phyloP scores from a whole-genome alignment of 2,888 invertebrate species.

The Petrolisthes manimaculis region DNA sequence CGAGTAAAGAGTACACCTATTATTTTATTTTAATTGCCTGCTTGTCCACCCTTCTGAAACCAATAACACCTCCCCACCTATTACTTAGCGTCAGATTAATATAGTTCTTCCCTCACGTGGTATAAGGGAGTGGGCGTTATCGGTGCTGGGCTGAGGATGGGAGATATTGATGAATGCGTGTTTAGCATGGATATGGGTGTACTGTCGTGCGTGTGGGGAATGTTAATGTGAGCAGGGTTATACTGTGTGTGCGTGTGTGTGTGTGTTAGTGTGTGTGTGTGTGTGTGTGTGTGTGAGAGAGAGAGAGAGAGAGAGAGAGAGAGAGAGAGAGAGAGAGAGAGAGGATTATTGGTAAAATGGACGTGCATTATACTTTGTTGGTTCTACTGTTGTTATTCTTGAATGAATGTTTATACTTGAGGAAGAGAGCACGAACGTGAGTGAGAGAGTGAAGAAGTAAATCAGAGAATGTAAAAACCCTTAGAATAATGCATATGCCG shows the following conservation, averaged over 20 bases:
- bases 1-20: constrained; percentile 9
- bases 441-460: too few species aligned
- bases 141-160: not conserved
- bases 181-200: not conserved
- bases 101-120: not conserved
- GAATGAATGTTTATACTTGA: too few species aligned
- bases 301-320: not conserved
- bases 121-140: not conserved
- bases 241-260: not conserved
- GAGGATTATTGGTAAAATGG: not conserved
- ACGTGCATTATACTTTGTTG: not conserved
- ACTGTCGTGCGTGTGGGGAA: not conserved
- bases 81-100: constrained; percentile 7
- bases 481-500: too few species aligned
- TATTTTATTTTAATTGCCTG: constrained; percentile 24
- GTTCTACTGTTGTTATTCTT: not conserved
- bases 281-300: not conserved
- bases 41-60: constrained; percentile 23
- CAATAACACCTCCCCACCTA: constrained; percentile 22
- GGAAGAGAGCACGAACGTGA: too few species aligned
- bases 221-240: not conserved
- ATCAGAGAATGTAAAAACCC: too few species aligned
- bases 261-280: not conserved
- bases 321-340: not conserved
- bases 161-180: not conserved